Percentiles rank a stretch among this genome's conserved stretches.
These are phyloP conservation scores for Heliconius nattereri DNA, from an alignment of 1,140 invertebrate genomes.

Conservation along the genomic window DNA sequence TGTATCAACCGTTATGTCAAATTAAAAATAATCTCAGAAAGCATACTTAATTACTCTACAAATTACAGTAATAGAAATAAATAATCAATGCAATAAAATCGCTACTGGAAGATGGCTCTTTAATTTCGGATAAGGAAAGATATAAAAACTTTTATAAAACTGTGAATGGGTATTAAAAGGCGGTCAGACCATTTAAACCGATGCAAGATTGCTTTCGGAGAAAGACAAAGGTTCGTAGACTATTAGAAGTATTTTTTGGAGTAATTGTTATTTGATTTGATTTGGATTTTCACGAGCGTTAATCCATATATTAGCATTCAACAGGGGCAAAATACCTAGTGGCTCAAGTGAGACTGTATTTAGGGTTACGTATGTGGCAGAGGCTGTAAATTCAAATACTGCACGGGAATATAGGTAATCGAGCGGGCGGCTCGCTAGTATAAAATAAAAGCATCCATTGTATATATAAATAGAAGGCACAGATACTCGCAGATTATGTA, in stretches of 20 bases:
- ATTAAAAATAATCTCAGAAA: background rate
- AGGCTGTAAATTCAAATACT: no score
- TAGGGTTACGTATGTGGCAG: no score
- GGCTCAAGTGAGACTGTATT: no score
- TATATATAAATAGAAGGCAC: background rate
- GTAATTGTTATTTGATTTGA: no score
- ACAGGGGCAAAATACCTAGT: no score
- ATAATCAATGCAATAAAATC: conserved; percentile 6
- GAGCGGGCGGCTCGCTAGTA: no score
- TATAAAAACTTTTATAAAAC: conserved; percentile 21
- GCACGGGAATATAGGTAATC: no score
- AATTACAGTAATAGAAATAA: background rate
- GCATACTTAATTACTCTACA: background rate
- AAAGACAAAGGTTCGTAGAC: no score
- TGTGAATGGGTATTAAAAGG: conserved; percentile 10
- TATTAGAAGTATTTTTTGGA: no score
- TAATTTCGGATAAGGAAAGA: conserved; percentile 8
- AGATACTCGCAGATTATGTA: conserved; percentile 6
- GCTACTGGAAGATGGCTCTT: background rate
- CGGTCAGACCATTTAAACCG: background rate
- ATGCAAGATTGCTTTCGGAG: background rate
- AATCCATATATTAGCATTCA: no score
- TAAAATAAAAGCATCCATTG: background rate
- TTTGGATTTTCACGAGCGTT: no score
- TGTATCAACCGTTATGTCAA: background rate